Evolutionary conservation across 2,888 invertebrate genomes (phyloP), one percentile per base, ranked within the genome.

Genomic region (Drosophila merina): DNA sequence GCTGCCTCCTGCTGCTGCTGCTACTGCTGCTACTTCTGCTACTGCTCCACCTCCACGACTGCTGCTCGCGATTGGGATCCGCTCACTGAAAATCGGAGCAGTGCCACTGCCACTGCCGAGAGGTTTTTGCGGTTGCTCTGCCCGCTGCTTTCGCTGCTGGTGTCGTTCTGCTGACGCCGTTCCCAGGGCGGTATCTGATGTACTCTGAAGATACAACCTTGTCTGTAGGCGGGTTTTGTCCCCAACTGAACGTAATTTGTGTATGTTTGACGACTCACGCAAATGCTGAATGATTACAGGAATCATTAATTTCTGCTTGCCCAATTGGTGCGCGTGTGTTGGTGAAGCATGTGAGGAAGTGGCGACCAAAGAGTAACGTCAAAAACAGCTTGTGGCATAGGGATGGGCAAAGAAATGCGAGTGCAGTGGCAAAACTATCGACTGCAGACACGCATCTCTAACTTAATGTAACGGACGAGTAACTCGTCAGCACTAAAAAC

Each of bases 41-140:
- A 74, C 70, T 81, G 81, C 69, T 82, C 79, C 79, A 82, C 82
- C 78, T 83, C 82, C 79, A 79, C 79, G 85, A 85, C 84, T 74
- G 75, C 62, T 77, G 69, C 57, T 55, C 72, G 62, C 54, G 38
- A 57, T 57, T 36, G 10, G 28, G 40, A 38, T 55, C 31, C 54
- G 59, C 52, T 72, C 55, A 45, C 54, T 26, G 33, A 30, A 45
- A 20, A 47, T 71, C 60, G 51, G 40, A 56, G 62, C 54, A 62
- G 51, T 50, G 50, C n/a, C 36, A 36, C 36, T 50, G 50, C n/a
- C 36, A 36, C 36, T 36, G 36, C 36, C 50, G 42, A 42, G 45
- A 58, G 66, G 71, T 76, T 76, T 71, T 70, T 70, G 68, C 64
- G 73, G 76, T 60, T 69, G 70, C 44, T 64, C 67, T 58, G 77